These are phyloP conservation scores for Solen grandis DNA, from an alignment of 1,140 invertebrate genomes.

Conservation along the genomic window DNA sequence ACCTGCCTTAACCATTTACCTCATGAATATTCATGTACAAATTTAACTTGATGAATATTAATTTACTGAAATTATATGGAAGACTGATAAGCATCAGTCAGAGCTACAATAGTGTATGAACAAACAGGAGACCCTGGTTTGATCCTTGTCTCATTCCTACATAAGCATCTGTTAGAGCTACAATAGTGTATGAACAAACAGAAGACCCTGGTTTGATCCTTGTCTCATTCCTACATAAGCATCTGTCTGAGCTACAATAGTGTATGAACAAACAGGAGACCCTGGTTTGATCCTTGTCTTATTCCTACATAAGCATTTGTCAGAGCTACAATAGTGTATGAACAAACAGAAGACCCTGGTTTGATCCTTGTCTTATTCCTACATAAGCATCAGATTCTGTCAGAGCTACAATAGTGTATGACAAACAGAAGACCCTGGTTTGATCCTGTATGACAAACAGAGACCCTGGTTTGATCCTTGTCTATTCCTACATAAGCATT, in stretches of 20 bases:
- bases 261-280: not conserved
- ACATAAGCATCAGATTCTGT: not conserved
- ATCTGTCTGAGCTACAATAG: not conserved
- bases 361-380: not conserved
- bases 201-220: not conserved
- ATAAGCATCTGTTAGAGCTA: not conserved
- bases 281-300: not conserved
- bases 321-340: not conserved
- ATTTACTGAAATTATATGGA: not conserved
- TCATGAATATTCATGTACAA: not conserved
- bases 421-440: too few species aligned
- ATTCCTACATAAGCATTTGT: not conserved
- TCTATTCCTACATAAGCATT: not conserved
- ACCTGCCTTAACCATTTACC: not conserved
- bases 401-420: not conserved
- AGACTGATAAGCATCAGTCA: not conserved
- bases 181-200: not conserved
- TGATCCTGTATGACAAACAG: too few species aligned
- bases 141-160: too few species aligned
- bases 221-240: too few species aligned
- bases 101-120: not conserved
- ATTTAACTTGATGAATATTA: not conserved
- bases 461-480: not conserved
- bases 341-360: not conserved
- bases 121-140: not conserved